A percentile compares a stretch with the other conserved stretches of the same genome.
Conservation (phyloP, 2,888 invertebrate genomes). For the Andrena chrysosceles region DNA sequence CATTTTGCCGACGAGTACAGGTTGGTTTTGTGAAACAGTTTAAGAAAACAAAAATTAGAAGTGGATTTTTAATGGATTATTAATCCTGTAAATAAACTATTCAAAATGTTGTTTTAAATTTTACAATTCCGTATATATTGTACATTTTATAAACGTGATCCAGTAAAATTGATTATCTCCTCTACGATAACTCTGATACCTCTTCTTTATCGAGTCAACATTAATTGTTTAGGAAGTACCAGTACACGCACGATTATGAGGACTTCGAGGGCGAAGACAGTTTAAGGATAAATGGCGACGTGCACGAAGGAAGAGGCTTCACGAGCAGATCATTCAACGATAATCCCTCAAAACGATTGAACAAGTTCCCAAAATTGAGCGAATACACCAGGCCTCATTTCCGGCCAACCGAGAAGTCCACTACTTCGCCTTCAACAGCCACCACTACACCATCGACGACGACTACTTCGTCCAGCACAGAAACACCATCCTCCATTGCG, state of each 20-base stretch:
- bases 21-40: constrained; percentile 61
- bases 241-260: constrained; percentile 74
- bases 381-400: constrained; percentile 68
- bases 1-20: constrained; percentile 77
- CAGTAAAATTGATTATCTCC: no score
- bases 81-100: no score
- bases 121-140: no score
- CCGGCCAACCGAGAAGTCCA: constrained; percentile 57
- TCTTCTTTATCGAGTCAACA: not conserved
- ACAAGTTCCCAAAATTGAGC: constrained; percentile 69
- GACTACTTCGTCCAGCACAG: constrained; percentile 58
- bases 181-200: not conserved
- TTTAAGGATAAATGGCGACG: constrained; percentile 28
- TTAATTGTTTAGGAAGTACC: constrained; percentile 65
- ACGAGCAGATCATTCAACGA: constrained; percentile 70
- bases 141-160: no score
- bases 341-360: constrained; percentile 61
- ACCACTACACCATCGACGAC: constrained; percentile 71
- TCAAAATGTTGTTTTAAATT: no score
- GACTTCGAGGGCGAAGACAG: constrained; percentile 61
- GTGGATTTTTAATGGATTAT: no score
- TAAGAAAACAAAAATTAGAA: not conserved
- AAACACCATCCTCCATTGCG: constrained; percentile 48
- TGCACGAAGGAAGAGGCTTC: constrained; percentile 68
- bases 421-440: constrained; percentile 40